Evolutionary conservation across 2,113 vertebrate species (phyloP).

Genomic region (Cygnus atratus): DNA sequence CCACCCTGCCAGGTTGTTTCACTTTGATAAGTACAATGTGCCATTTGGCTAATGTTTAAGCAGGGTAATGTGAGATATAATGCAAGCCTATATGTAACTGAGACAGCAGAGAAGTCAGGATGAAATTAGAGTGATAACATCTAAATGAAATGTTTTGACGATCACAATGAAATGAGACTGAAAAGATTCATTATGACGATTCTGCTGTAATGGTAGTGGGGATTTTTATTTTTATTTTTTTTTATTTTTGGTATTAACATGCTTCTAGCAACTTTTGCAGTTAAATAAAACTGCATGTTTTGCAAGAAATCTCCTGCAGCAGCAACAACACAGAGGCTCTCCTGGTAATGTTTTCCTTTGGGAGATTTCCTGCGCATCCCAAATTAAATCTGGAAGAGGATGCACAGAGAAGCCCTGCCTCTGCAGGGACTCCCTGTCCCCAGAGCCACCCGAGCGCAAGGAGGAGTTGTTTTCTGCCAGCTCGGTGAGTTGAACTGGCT

Average conservation of each 20-base stretch:
- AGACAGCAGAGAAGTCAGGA: background rate
- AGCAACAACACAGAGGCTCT: background rate
- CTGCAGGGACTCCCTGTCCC: background rate
- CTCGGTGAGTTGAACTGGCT: too few relatives aligned
- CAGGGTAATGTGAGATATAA: background rate
- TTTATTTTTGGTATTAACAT: background rate
- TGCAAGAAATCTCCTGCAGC: background rate
- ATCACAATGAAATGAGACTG: background rate
- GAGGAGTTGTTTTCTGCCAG: too few relatives aligned
- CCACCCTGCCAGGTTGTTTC: background rate
- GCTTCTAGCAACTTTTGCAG: background rate
- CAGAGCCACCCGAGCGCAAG: background rate
- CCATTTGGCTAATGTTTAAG: background rate
- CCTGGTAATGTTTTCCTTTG: background rate
- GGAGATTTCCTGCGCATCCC: background rate
- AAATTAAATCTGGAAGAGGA: background rate
- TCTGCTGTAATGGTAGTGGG: background rate
- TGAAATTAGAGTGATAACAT: background rate
- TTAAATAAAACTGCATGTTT: background rate
- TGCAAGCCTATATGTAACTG: background rate
- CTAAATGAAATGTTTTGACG: background rate
- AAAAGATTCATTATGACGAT: background rate
- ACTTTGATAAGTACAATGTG: background rate
- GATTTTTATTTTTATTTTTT: background rate
- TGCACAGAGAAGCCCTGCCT: background rate